phyloP scores from a whole-genome alignment of 2,113 vertebrate species.

The Plectropomus leopardus region DNA sequence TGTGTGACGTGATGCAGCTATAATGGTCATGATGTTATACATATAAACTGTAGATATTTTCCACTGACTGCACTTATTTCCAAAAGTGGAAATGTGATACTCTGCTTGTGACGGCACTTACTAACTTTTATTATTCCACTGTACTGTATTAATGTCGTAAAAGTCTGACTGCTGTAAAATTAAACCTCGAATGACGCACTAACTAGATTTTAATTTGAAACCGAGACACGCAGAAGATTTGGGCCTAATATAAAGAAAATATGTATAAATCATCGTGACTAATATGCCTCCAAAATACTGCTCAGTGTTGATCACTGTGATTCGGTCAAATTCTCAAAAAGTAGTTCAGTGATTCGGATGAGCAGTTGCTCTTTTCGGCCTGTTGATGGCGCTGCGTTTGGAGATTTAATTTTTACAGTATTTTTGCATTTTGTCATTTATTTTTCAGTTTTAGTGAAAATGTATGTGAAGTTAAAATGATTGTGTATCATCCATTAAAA shows the following conservation, averaged over 20 bases:
- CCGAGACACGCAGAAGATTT: background rate
- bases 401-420: slow-evolving; percentile 32
- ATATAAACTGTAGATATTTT: background rate
- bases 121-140: slow-evolving; percentile 1
- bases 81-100: slow-evolving; percentile 28
- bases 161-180: slow-evolving; percentile 21
- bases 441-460: background rate
- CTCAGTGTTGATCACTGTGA: background rate
- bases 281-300: background rate
- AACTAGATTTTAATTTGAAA: background rate
- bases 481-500: slow-evolving; percentile 47
- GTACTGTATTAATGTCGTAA: background rate
- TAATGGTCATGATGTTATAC: background rate
- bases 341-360: background rate
- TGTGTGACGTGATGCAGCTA: slow-evolving; percentile 28
- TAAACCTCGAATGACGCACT: background rate
- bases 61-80: slow-evolving; percentile 48
- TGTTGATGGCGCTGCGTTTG: slow-evolving; percentile 1
- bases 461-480: slow-evolving; percentile 7
- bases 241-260: background rate
- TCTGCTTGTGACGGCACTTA: slow-evolving; percentile 19
- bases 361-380: background rate
- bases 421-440: slow-evolving; percentile 16
- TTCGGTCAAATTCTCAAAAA: background rate
- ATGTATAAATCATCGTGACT: background rate